A percentile compares a stretch with the other conserved stretches of the same genome.
phyloP scores from a whole-genome alignment of 2,113 vertebrate species.

The Osmerus mordax region DNA sequence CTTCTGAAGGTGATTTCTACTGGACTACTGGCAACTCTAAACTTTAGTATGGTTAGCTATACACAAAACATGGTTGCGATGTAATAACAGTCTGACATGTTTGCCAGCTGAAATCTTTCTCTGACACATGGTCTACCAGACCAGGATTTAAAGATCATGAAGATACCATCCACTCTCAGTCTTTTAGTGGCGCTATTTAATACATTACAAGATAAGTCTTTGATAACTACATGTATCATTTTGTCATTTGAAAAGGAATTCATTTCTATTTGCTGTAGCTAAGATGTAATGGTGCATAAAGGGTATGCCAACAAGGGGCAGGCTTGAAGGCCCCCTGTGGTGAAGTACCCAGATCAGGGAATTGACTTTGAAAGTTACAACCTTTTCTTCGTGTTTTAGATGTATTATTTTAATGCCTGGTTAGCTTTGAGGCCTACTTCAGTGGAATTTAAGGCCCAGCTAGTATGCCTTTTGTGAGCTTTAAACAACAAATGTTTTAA shows the following conservation, averaged over 20 bases:
- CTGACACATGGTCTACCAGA: no score
- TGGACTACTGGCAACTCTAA: background rate
- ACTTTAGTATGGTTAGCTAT: no score
- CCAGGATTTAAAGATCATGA: no score
- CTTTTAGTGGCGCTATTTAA: conserved; percentile 29
- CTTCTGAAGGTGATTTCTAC: conserved; percentile 28
- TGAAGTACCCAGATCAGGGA: conserved; percentile 15
- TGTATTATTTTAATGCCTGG: background rate
- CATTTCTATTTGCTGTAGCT: conserved; percentile 29
- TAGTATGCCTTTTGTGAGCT: no score
- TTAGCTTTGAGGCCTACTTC: no score
- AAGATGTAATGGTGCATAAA: conserved; percentile 35
- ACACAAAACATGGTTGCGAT: no score
- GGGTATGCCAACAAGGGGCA: conserved; percentile 31
- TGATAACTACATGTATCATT: conserved; percentile 20
- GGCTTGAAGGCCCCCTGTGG: conserved; percentile 18
- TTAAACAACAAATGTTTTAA: no score
- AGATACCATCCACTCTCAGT: no score
- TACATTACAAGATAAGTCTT: conserved; percentile 9
- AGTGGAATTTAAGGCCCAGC: no score
- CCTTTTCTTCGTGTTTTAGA: conserved; percentile 4
- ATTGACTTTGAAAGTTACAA: conserved; percentile 20
- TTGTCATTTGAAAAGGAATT: conserved; percentile 25
- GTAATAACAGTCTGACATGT: no score
- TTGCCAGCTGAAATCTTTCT: no score